phyloP scores from a whole-genome alignment of 2,113 vertebrate genomes.

The Spilogale gracilis region DNA sequence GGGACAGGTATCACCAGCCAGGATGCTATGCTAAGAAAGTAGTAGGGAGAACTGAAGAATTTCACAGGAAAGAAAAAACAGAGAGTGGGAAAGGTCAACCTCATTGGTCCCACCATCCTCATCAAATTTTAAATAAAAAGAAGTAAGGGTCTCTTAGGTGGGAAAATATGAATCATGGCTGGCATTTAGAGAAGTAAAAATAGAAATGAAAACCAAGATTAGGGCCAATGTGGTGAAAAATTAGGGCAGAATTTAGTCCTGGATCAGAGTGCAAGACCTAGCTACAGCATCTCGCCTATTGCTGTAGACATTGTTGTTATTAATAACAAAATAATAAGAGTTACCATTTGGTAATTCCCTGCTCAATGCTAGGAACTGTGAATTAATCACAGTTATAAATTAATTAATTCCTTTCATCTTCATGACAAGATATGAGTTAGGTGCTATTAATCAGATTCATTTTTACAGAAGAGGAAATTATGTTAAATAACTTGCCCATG shows the following conservation, averaged over 20 bases:
- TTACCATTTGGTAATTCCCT: neutral
- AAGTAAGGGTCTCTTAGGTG: neutral
- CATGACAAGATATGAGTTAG: neutral
- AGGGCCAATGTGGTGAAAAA: neutral
- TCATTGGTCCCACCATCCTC: neutral
- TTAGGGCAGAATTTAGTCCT: neutral
- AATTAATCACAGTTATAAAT: neutral
- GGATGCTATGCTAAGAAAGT: neutral
- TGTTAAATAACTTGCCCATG: neutral
- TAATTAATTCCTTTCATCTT: neutral
- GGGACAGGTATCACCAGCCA: neutral
- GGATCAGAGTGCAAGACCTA: neutral
- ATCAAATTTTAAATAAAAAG: neutral
- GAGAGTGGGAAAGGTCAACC: neutral
- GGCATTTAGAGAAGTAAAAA: conserved; percentile 21
- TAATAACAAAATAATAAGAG: conserved; percentile 28
- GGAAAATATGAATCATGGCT: neutral
- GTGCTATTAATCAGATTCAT: neutral
- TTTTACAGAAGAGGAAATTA: conserved; percentile 7
- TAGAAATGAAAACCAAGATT: neutral
- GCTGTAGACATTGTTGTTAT: neutral
- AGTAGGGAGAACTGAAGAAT: neutral
- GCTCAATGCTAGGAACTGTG: neutral
- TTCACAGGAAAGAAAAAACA: neutral
- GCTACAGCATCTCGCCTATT: neutral